Evolutionary conservation across 2,113 vertebrate genomes (phyloP), one percentile per base, ranked within the genome.

Genomic region (Tenrec ecaudatus): DNA sequence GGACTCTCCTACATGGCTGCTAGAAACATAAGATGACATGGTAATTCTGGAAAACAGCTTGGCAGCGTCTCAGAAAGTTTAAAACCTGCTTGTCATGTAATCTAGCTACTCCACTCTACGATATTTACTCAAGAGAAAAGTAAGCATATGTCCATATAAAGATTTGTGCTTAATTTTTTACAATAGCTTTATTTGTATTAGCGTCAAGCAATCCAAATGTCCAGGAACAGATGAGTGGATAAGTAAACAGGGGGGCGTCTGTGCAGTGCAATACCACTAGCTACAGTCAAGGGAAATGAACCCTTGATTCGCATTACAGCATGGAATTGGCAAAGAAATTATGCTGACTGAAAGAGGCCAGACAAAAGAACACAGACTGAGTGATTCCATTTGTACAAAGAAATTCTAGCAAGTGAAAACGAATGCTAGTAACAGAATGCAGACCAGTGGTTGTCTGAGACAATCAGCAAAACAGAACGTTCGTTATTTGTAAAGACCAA

Each of bases 81-180:
- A 14, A 53, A 25, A 47, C 73, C 33, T 8, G 29, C 43, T 22
- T 81, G 75, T 23, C 36, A 40, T 57, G 78, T n/a, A 82, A 58
- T 82, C 23, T 22, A 87, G 69, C 10, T 22, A 69, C 82, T 58
- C 75, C 36, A 69, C 57, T 53, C 20, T 20, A 47, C 43, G 40
- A n/a, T 57, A 27, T 62, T 91, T 87, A 77, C 79, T 77, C 19
- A 87, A 83, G 29, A 83, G 68, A 38, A 91, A 88, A 77, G 27
- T 53, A 83, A 92, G 43, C 22, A 66, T 83, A 47, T 14, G n/a
- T 43, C 25, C 16, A 40, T 17, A 33, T 29, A 75, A 57, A n/a
- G 22, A 36, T 11, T 77, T 87, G 64, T 38, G n/a, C 20, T 19
- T 71, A 36, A 38, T 10, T 40, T 22, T 85, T 76, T 36, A 64